Evolutionary conservation across 2,888 invertebrate species (phyloP), one percentile per base, ranked within the genome.

Genomic region (Dioctria linearis): DNA sequence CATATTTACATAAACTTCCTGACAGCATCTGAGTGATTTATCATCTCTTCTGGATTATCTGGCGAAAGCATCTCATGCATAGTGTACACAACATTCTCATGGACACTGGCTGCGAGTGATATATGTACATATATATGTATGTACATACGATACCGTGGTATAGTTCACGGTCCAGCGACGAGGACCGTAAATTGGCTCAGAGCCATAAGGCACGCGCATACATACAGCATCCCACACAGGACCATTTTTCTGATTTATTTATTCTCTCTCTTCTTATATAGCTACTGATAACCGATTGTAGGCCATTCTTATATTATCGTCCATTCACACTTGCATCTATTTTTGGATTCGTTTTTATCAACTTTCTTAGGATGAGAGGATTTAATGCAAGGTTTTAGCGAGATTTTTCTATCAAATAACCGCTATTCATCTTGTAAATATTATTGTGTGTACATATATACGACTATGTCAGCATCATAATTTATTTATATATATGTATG

Each of bases 1-100:
- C 54, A 78, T 78, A 78, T 78, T 78, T 78, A 78, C 67, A 57
- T 67, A 78, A 78, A 78, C 66, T 78, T 79, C 76, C 79, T 69
- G 79, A 79, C 79, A 79, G 79, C 79, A 69, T 54, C 79, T 67
- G 79, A 67, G 67, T 79, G 67, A 79, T 79, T 79, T 79, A 79
- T 79, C 69, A 79, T 79, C 49, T 69, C 42, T 42, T 42, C 13
- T 59, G 67, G 59, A 79, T 79, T 79, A 79, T 79, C 79, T 57
- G 57, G 59, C 57, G 67, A 69, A 79, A 78, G 78, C 73, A 75
- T 75, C 73, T 25, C 25, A 25, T 25, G 73, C 37, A 43, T 59
- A 43, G 59, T 75, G 39, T 9, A 39, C 63, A 11, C 11, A 54
- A 13, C 63, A 39, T 42, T 13, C n/a, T 43, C 43, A 42, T 66